phyloP scores from a whole-genome alignment of 2,113 vertebrate genomes.

The Gavialis gangeticus region DNA sequence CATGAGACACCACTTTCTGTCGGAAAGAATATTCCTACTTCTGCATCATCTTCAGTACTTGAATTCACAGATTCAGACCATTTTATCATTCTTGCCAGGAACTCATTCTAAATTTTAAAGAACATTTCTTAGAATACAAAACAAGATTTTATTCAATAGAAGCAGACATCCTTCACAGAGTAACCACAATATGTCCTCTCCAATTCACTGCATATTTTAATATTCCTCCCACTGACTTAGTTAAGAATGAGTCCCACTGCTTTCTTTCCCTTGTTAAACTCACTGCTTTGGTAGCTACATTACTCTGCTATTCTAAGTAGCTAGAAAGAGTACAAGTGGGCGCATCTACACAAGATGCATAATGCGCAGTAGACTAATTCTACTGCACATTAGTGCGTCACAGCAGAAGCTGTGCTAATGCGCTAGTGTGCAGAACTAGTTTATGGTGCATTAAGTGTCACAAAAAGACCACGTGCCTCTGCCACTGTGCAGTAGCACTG shows the following conservation, averaged over 20 bases:
- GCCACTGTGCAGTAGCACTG: too few relatives aligned
- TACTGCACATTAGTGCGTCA: too few relatives aligned
- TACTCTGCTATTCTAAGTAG: background rate
- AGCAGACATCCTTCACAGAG: conserved; percentile 40
- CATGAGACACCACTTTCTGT: background rate
- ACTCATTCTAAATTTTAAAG: conserved; percentile 55
- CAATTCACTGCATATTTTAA: conserved; percentile 10
- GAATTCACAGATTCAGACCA: conserved; percentile 35
- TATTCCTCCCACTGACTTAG: conserved; percentile 20
- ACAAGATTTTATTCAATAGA: conserved; percentile 2
- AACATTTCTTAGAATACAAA: conserved; percentile 47
- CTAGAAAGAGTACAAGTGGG: background rate
- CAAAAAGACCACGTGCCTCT: too few relatives aligned
- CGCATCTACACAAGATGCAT: background rate
- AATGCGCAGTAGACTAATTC: too few relatives aligned
- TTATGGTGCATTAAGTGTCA: too few relatives aligned
- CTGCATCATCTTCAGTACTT: conserved; percentile 32
- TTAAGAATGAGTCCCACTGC: background rate
- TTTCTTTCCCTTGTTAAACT: background rate
- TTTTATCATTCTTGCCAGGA: conserved; percentile 32
- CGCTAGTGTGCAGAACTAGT: too few relatives aligned
- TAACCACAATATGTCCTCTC: conserved; percentile 33
- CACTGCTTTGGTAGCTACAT: background rate
- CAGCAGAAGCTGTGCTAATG: too few relatives aligned
- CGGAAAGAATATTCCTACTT: background rate